Base-by-base conservation (phyloP, 37 sponge, comb jelly and placozoan species). In the Aplysina aerophoba region DNA sequence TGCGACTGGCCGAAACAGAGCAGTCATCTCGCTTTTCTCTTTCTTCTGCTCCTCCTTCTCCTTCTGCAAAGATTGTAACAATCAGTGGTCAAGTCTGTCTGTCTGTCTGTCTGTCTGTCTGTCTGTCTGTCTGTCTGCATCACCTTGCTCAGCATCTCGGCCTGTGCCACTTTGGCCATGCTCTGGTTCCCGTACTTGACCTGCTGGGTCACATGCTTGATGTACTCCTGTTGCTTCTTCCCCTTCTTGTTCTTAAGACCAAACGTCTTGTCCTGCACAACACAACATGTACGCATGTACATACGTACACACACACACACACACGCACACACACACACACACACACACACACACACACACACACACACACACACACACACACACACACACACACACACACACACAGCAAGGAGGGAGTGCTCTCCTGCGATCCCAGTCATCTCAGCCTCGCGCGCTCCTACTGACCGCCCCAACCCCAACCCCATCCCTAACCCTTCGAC, bases 161-260 rank as follows among this genome's bases (percentile, higher is more conserved):
- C 66, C 12, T 44, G 39, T 30, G 69, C 38, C 33, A 85, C 85
- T 77, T 89, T 93, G 53, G 87, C 83, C 25, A 59, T 35, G 59
- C 90, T 88, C 77, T 73, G 79, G n/a, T 87, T 85, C 13, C 94
- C 88, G 84, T 63, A 90, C 62, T 90, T 93, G 37, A 97, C 96
- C 80, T 99, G 99, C 37, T 89, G 79, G 8, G 93, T 91, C 31
- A 99, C 95, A 50, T 93, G 79, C 75, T 95, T 93, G 3, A 99
- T 92, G 56, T 86, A 95, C 44, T 93, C 88, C 62, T 99, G 99
- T 31, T 96, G 97, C 59, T 97, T 96, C 87, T 93, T 99, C 15
- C 99, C 97, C 62, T 96, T 99, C 85, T 99, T 99, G 83, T 99
- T 99, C 89, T 99, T 99, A 77, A 99, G 69, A 17, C 99, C 99